Conservation (phyloP, 2,888 invertebrate species). For the Acanthosoma haemorrhoidale region DNA sequence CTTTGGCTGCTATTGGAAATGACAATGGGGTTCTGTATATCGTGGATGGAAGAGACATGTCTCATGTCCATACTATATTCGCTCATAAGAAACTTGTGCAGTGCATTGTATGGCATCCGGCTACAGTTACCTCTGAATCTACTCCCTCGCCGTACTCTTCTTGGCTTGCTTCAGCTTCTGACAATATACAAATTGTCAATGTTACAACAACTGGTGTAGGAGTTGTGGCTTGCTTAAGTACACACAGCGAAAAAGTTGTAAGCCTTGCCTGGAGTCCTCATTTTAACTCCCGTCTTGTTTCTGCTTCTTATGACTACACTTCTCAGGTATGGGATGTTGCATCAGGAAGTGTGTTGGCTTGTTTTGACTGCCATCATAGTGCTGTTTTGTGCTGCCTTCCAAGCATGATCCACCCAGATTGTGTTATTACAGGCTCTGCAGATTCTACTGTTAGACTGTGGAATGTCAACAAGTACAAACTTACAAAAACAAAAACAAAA, state of each 20-base stretch:
- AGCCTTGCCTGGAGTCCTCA: slow-evolving; percentile 66
- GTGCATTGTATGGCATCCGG: slow-evolving; percentile 67
- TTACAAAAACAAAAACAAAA: slow-evolving; percentile 44
- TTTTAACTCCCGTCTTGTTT: slow-evolving; percentile 57
- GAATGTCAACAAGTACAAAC: slow-evolving; percentile 52
- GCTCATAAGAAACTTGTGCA: slow-evolving; percentile 59
- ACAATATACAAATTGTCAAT: slow-evolving; percentile 52
- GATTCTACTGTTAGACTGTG: slow-evolving; percentile 64
- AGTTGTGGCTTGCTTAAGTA: slow-evolving; percentile 43
- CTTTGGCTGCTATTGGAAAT: slow-evolving; percentile 58
- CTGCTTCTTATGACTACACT: slow-evolving; percentile 64
- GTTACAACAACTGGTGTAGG: slow-evolving; percentile 40
- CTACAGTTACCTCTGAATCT: slow-evolving; percentile 54
- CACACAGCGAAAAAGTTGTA: slow-evolving; percentile 54
- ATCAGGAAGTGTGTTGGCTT: slow-evolving; percentile 52
- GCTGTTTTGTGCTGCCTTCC: slow-evolving; percentile 58
- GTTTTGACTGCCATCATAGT: slow-evolving; percentile 55
- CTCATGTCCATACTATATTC: slow-evolving; percentile 48
- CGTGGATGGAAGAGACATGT: slow-evolving; percentile 42
- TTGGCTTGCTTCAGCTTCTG: slow-evolving; percentile 60
- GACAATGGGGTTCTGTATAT: slow-evolving; percentile 51
- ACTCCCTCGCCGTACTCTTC: slow-evolving; percentile 54
- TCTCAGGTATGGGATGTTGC: slow-evolving; percentile 66
- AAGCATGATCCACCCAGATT: slow-evolving; percentile 58
- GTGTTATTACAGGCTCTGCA: slow-evolving; percentile 60